Conservation (phyloP, 2,113 vertebrate genomes). For the Phalacrocorax carbo region DNA sequence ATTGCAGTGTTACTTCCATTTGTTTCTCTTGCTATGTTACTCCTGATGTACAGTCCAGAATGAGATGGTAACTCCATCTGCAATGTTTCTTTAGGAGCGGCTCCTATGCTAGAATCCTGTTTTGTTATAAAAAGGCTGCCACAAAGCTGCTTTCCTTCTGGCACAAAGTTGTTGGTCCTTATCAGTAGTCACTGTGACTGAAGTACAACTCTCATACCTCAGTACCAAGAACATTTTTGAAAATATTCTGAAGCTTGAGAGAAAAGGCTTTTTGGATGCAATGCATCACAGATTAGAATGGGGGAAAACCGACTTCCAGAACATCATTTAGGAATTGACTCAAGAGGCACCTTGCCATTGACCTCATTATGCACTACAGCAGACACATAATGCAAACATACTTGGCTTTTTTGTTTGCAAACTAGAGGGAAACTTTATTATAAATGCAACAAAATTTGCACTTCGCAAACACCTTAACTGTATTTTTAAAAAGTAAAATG, state of each 20-base stretch:
- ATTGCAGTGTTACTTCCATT: background rate
- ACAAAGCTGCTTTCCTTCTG: background rate
- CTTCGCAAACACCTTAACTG: background rate
- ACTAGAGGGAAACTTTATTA: background rate
- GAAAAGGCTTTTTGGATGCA: background rate
- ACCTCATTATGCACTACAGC: background rate
- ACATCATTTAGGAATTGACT: background rate
- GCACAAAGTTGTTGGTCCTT: background rate
- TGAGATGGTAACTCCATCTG: background rate
- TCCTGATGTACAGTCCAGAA: background rate
- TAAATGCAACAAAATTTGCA: background rate
- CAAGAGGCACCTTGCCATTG: background rate
- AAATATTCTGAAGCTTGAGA: background rate
- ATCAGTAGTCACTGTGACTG: background rate
- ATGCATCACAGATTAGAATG: background rate
- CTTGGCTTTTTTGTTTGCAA: background rate
- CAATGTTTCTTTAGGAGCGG: background rate
- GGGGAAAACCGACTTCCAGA: background rate
- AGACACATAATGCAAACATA: background rate
- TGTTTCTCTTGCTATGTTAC: background rate
- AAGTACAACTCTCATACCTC: background rate
- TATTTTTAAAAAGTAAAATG: background rate
- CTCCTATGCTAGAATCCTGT: background rate
- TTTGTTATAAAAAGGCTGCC: background rate
- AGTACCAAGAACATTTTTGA: background rate